Base-by-base conservation (phyloP, 2,797 vertebrate genomes). In the Etheostoma perlongum region DNA sequence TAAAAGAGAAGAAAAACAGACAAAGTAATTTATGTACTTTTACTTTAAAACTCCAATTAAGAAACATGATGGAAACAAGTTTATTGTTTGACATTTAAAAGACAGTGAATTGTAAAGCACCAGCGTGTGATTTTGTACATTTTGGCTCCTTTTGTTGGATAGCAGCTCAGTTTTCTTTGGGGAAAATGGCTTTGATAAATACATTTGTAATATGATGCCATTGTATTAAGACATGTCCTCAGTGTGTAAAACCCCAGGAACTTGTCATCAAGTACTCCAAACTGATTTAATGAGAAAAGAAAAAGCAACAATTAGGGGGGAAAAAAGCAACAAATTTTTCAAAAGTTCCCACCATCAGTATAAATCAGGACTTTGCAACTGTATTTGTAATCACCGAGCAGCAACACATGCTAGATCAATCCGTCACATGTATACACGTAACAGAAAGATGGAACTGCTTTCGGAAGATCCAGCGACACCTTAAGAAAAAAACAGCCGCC, bases 391-490 rank as follows among this genome's bases (percentile, higher is more conserved):
- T 93, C 91, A 92, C 74, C 19, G 72, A 47, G 71, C 74, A 66
- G 76, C 76, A 74, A 74, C 91, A 92, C 85, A 86, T 91, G 90
- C 79, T 89, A 67, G 61, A 91, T 86, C 81, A 55, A 89, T 93
- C 87, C 47, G 6, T 82, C 69, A 51, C 55, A 76, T 53, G 73
- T 48, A 63, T 21, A 70, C 73, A 71, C 67, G 7, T 58, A 82
- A 69, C 77, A 53, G 79, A 84, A 72, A 77, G 68, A 74, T 87
- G 85, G 88, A 91, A 88, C 84, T 74, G 81, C 77, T 87, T 81
- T 81, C 67, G 47, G 81, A 86, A 77, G 79, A 89, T 88, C 84
- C 75, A 76, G 81, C 76, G 14, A 91, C 90, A 92, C 88, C 85
- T 93, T 74, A 1, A 80, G 69, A 82, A 89, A 85, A 70, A 79